A percentile compares a stretch with the other conserved stretches of the same genome.
These are phyloP conservation scores for Thamnophis elegans DNA, from an alignment of 2,797 vertebrate species.

Conservation along the genomic window DNA sequence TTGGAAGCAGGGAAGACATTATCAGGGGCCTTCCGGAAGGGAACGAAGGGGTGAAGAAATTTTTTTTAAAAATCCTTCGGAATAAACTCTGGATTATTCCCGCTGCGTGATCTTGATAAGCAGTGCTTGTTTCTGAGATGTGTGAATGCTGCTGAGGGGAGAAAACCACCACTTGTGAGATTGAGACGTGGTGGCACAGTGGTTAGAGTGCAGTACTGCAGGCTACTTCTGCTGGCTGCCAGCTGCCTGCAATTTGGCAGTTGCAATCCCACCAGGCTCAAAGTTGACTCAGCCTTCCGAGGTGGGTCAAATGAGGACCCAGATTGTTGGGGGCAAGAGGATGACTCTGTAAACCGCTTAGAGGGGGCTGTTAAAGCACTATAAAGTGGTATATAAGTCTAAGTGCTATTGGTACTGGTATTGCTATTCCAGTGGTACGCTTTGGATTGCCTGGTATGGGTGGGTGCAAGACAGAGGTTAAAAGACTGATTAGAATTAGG, in stretches of 20 bases:
- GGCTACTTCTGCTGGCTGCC: too few species aligned
- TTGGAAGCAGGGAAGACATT: neutral
- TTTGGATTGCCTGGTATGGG: neutral
- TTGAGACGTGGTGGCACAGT: too few species aligned
- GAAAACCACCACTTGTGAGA: neutral
- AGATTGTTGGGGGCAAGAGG: too few species aligned
- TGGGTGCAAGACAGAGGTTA: neutral
- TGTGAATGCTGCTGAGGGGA: neutral
- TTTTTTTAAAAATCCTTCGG: neutral
- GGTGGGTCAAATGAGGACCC: too few species aligned
- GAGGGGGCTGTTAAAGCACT: too few species aligned
- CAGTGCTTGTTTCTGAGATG: neutral
- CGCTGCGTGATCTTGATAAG: neutral
- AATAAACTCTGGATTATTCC: neutral
- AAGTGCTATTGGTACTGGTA: too few species aligned
- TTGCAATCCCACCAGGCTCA: too few species aligned
- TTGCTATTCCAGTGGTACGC: neutral
- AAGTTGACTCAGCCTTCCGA: too few species aligned
- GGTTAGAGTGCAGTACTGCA: too few species aligned
- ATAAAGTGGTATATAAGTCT: too few species aligned
- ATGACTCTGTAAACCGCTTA: too few species aligned
- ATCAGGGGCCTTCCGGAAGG: fast-evolving
- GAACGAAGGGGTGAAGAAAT: neutral
- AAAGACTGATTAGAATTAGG: neutral
- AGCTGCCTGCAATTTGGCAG: too few species aligned